Evolutionary conservation across 2,888 invertebrate species (phyloP), one percentile per base, ranked within the genome.

Genomic region (Drosophila nigritarsus): DNA sequence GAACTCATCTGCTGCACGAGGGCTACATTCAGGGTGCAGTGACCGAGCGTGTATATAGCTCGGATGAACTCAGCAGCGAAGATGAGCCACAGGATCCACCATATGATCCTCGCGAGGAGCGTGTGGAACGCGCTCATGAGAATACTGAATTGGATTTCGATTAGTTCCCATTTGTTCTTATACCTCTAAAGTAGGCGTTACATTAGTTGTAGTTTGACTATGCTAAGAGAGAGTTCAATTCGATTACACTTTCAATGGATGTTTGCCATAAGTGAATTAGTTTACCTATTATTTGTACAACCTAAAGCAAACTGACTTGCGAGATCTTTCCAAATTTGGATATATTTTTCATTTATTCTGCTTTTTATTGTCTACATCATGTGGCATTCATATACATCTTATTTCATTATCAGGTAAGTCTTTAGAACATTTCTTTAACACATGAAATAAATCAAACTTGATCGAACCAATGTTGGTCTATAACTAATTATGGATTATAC

Each of bases 1-100:
- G 76, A 20, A 49, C 24, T 0, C 27, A 38, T n/a, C 34, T 78
- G 15, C 4, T 54, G 7, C 49, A 30, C 11, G 50, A 54, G 40
- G 77, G 80, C 4, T 76, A 59, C 18, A 59, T 80, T 5, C 13
- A 36, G 11, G 48, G 36, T 18, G 32, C 18, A 32, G 24, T 34
- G 0, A 2, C 32, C 0, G 20, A 49, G 3, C 9, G 3, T 27
- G 15, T 1, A 1, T 3, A 32, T 0, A 61, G 48, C 0, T 61
- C 34, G 4, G 48, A 75, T 9, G 62, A 63, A 2, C 11, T 18
- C 0, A 69, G 61, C 24, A 36, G 70, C 36, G 76, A 79, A 29
- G 76, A 80, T 2, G 48, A 15, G 15, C 0, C 9, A 0, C 50
- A 70, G 2, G 49, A 80, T 4, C 18, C 2, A 5, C 18, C 15